Evolutionary conservation across 2,888 invertebrate species (phyloP).

Genomic region (Tribolium freemani): DNA sequence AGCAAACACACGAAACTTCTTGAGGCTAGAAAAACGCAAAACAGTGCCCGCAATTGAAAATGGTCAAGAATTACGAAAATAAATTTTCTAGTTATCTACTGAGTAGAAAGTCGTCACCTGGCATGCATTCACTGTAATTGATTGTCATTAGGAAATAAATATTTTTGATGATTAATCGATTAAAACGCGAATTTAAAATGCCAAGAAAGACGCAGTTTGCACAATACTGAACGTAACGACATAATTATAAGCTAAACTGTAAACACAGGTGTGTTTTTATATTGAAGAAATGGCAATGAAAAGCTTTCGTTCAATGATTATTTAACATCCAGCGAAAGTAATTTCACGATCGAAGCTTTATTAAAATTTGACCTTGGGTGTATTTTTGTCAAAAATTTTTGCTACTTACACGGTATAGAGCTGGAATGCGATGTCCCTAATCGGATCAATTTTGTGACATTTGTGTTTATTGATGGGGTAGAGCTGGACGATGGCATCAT

Average conservation of each 20-base stretch:
- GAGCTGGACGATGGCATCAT: conserved; percentile 72
- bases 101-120: neutral
- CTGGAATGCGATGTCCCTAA: conserved; percentile 71
- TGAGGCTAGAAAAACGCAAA: neutral
- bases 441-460: conserved; percentile 71
- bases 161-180: neutral
- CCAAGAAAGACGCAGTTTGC: neutral
- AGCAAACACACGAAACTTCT: neutral
- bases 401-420: conserved; percentile 71
- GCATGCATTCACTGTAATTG: neutral
- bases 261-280: too few relatives aligned
- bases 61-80: neutral
- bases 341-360: too few relatives aligned
- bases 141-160: neutral
- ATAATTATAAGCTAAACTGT: neutral
- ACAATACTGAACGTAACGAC: neutral
- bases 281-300: too few relatives aligned
- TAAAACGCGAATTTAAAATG: neutral
- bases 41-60: neutral
- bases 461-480: conserved; percentile 73
- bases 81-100: neutral
- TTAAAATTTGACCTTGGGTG: too few relatives aligned
- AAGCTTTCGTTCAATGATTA: too few relatives aligned
- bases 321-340: too few relatives aligned
- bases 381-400: too few relatives aligned